Evolutionary conservation across 2,113 vertebrate genomes (phyloP).

Genomic region (Corythoichthys intestinalis): DNA sequence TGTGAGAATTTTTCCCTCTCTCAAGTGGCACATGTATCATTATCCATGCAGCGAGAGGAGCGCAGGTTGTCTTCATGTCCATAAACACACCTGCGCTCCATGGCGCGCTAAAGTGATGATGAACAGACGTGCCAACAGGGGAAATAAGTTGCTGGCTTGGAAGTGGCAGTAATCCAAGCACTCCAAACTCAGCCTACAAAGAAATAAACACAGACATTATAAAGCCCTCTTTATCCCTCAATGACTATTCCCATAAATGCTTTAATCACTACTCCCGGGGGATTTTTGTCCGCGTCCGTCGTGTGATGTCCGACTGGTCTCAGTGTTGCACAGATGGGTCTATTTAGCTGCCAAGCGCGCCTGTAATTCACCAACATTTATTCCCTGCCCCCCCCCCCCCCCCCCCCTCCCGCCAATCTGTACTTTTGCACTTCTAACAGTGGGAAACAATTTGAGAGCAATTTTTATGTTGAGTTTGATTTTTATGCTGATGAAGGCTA

Average conservation of each 20-base stretch:
- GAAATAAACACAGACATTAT: slow-evolving; percentile 75
- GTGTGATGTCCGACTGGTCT: slow-evolving; percentile 68
- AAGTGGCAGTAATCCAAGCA: slow-evolving; percentile 68
- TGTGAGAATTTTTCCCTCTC: slow-evolving; percentile 13
- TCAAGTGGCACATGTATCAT: slow-evolving; percentile 18
- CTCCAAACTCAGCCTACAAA: slow-evolving; percentile 67
- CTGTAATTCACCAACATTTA: slow-evolving; percentile 67
- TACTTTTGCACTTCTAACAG: slow-evolving; percentile 39
- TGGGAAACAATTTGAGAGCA: too few relatives aligned
- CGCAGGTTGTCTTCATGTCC: slow-evolving; percentile 29
- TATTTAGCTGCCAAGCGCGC: slow-evolving; percentile 68
- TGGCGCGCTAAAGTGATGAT: slow-evolving; percentile 37
- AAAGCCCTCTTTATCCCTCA: slow-evolving; percentile 72
- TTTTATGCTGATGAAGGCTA: too few relatives aligned
- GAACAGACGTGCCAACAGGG: slow-evolving; percentile 46
- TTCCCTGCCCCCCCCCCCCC: slow-evolving; percentile 4
- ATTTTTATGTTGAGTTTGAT: too few relatives aligned
- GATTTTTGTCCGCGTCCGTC: slow-evolving; percentile 46
- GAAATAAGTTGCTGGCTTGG: slow-evolving; percentile 53
- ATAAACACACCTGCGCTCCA: slow-evolving; percentile 54
- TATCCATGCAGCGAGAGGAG: slow-evolving; percentile 1
- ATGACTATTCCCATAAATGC: slow-evolving; percentile 72
- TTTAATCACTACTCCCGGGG: slow-evolving; percentile 66
- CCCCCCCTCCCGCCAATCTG: slow-evolving; percentile 17
- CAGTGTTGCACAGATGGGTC: slow-evolving; percentile 69